Base-by-base conservation (phyloP, 2,888 invertebrate genomes). In the Pristionchus entomophagus region DNA sequence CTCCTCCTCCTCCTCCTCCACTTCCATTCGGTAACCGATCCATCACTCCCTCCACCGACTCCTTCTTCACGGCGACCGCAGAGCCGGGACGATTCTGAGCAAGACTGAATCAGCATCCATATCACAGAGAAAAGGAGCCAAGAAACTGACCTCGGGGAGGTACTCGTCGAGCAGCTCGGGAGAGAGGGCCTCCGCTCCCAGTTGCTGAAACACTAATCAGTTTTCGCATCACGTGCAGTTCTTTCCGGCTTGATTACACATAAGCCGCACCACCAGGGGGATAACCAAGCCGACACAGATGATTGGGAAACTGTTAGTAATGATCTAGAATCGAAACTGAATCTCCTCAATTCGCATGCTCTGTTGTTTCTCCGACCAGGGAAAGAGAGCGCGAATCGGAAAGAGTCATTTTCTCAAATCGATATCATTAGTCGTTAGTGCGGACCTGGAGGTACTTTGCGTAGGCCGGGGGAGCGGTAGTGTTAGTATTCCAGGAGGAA, bases 1-100 rank as follows among this genome's bases (percentile, higher is more conserved):
- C 45, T 29, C 19, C 26, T 69, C 32, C 73, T 73, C 73, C 73
- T 69, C 32, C 73, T 73, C 73, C 73, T 78, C 78, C 51, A 32
- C 41, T 73, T 45, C 73, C 73, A 41, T 73, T 73, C 0, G 73
- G 73, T 6, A 14, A 5, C 17, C 41, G 73, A 56, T 17, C 56
- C 56, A 56, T 65, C 32, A 35, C 14, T 35, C 65, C 65, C 29
- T 65, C 65, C 32, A 35, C 35, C 65, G 12, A 6, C 26, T 35
- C 65, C 35, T 65, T 35, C 35, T 65, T 65, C 65, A 35, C 65
- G 12, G 26, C 59, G 14, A 29, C 32, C 59, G 26, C 32, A 26
- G 32, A 26, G 12, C 12, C 59, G 26, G 59, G 14, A 29, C 59
- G 59, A 29, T 65, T 65, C 65, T 35, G 65, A 65, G 32, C 56